Percentiles rank a stretch among this genome's conserved stretches.
Conservation (phyloP, 37 sponge, comb jelly and placozoan genomes). For the Lycopodina hypogea region DNA sequence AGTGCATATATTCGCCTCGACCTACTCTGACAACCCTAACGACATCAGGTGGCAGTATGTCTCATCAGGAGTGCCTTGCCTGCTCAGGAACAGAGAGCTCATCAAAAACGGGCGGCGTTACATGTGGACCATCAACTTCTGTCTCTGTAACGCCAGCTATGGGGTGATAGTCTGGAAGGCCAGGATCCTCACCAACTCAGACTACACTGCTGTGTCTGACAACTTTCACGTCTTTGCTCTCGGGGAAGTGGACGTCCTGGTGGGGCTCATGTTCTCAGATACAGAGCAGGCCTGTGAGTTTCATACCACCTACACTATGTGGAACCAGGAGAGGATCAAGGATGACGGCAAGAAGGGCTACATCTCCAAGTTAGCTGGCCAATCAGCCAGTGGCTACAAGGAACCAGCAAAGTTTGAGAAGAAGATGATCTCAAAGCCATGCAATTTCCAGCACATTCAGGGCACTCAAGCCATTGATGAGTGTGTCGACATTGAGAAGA, state of each 20-base stretch:
- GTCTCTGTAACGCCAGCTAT: conserved; percentile 51
- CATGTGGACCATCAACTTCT: conserved; percentile 58
- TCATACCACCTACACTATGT: conserved; percentile 29
- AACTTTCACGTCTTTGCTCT: conserved; percentile 75
- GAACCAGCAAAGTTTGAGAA: conserved; percentile 28
- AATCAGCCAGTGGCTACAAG: background rate
- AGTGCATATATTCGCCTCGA: conserved; percentile 62
- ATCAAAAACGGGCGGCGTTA: conserved; percentile 37
- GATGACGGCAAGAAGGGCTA: conserved; percentile 40
- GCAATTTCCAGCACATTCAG: conserved; percentile 81
- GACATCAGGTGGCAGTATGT: conserved; percentile 69
- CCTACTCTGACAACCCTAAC: conserved; percentile 22
- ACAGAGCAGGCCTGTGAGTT: conserved; percentile 34
- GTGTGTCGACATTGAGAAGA: conserved; percentile 69
- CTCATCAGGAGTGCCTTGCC: conserved; percentile 56
- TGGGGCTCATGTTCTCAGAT: conserved; percentile 58
- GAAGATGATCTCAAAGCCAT: conserved; percentile 77
- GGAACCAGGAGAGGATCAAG: conserved; percentile 60
- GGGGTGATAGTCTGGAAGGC: conserved; percentile 78
- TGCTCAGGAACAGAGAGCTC: conserved; percentile 61
- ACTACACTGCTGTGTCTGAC: conserved; percentile 68
- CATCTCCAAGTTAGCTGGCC: background rate
- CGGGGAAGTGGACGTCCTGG: conserved; percentile 35
- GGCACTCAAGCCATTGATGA: conserved; percentile 75
- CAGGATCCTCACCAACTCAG: conserved; percentile 18